phyloP scores from a whole-genome alignment of 2,797 vertebrate genomes.

The Enteromius afrohamiltoni region DNA sequence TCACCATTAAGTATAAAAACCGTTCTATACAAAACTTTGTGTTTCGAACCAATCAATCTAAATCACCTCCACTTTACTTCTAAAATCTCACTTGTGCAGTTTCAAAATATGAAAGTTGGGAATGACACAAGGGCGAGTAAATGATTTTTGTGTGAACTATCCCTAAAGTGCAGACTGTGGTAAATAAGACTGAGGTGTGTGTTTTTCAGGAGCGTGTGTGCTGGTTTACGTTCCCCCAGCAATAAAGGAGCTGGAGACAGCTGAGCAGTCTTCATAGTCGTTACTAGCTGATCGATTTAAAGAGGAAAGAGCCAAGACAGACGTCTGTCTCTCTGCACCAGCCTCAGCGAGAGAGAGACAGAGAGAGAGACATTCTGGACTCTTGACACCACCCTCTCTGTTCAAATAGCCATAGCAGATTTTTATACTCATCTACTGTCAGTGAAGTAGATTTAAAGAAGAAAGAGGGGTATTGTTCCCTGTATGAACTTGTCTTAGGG shows the following conservation, averaged over 20 bases:
- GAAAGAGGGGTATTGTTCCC: constrained; percentile 59
- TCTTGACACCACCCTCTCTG: constrained; percentile 59
- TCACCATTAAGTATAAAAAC: not conserved
- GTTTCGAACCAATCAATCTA: not conserved
- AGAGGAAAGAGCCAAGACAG: constrained; percentile 63
- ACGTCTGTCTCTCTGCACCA: constrained; percentile 59
- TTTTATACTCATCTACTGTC: constrained; percentile 54
- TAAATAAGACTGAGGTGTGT: constrained; percentile 44
- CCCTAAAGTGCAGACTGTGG: constrained; percentile 39
- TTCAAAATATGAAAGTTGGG: not conserved
- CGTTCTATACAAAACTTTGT: not conserved
- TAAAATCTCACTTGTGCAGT: not conserved
- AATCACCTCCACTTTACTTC: too few species aligned
- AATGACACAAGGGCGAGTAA: not conserved
- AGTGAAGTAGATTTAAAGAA: constrained; percentile 54
- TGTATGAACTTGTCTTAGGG: constrained; percentile 56
- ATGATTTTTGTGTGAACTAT: not conserved
- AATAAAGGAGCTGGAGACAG: constrained; percentile 60
- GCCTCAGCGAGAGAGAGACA: constrained; percentile 1
- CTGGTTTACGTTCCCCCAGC: constrained; percentile 56
- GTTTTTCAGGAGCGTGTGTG: constrained; percentile 49
- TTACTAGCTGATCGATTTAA: constrained; percentile 62
- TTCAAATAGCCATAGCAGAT: constrained; percentile 51
- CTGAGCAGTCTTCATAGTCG: constrained; percentile 68
- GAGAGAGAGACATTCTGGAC: constrained; percentile 40